Evolutionary conservation across 2,113 vertebrate species (phyloP).

Genomic region (Vulpes vulpes): DNA sequence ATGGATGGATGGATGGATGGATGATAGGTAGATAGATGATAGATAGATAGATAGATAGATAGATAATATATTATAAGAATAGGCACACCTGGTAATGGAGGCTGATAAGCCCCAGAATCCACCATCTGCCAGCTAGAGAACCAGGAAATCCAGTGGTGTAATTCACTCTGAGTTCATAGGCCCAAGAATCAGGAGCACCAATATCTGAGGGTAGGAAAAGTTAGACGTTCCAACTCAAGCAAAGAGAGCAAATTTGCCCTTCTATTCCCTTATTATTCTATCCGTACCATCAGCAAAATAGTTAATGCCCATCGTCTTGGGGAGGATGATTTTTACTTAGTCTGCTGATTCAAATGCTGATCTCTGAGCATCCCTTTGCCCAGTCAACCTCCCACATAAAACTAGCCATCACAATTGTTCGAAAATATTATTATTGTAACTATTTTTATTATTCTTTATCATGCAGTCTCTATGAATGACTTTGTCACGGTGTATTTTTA

Average conservation of each 20-base stretch:
- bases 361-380: background rate
- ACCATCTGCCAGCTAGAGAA: background rate
- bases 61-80: background rate
- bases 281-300: too few species aligned
- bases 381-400: background rate
- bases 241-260: background rate
- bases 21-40: background rate
- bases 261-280: background rate
- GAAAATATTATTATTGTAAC: background rate
- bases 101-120: background rate
- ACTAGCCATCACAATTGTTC: background rate
- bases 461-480: background rate
- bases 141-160: background rate
- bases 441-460: background rate
- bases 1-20: background rate
- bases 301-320: too few species aligned
- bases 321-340: fast-evolving
- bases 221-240: too few species aligned
- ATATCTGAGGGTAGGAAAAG: background rate
- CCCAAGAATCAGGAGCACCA: fast-evolving
- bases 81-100: background rate
- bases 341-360: too few species aligned
- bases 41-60: background rate
- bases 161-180: background rate
- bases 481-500: background rate